A percentile compares a stretch with the other conserved stretches of the same genome.
Evolutionary conservation across 2,797 vertebrate species (phyloP).

Genomic region (Ptychadena robeensis): DNA sequence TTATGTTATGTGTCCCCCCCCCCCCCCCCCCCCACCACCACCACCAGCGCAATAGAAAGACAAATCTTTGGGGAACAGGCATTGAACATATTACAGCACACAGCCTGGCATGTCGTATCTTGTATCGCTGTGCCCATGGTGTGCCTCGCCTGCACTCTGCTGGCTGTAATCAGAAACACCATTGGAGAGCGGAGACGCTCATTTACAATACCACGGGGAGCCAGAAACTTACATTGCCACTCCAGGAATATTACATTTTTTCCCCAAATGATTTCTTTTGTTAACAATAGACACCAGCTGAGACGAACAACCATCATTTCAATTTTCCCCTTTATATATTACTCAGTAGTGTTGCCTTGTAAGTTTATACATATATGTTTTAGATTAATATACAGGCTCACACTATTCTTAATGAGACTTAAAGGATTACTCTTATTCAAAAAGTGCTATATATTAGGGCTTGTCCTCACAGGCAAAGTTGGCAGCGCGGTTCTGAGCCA

Average conservation of each 20-base stretch:
- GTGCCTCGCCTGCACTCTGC: not conserved
- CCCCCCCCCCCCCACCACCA: too few species aligned
- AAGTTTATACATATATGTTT: too few species aligned
- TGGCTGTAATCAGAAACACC: not conserved
- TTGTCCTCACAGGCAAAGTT: too few species aligned
- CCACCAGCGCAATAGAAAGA: too few species aligned
- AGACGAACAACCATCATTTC: not conserved
- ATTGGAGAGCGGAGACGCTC: not conserved
- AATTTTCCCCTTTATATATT: not conserved
- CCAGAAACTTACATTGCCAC: not conserved
- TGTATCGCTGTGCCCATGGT: not conserved
- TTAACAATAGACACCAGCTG: not conserved
- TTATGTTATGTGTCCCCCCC: too few species aligned
- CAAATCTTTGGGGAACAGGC: too few species aligned
- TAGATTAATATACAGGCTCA: too few species aligned
- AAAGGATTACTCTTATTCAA: too few species aligned
- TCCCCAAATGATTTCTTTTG: not conserved
- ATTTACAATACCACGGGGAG: not conserved
- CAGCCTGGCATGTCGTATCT: not conserved
- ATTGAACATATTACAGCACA: not conserved
- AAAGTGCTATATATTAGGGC: too few species aligned
- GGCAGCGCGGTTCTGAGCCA: too few species aligned
- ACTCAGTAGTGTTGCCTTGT: not conserved
- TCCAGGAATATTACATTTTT: not conserved
- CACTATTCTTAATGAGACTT: too few species aligned